These are phyloP conservation scores for Chrysemys picta DNA, from an alignment of 2,113 vertebrate species.

Conservation along the genomic window DNA sequence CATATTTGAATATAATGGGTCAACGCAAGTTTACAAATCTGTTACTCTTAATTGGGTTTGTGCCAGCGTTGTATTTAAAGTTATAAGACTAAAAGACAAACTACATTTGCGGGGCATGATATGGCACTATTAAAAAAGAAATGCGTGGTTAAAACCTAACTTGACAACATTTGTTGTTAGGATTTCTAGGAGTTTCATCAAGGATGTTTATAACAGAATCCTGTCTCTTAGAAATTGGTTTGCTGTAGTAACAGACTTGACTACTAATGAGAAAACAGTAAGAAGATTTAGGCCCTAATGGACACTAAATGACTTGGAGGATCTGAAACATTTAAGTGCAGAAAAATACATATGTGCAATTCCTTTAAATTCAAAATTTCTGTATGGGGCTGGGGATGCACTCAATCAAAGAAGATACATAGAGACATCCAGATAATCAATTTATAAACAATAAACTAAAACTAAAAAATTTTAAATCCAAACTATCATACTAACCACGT, in stretches of 20 bases:
- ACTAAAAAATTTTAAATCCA: neutral
- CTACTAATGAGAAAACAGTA: slow-evolving; percentile 73
- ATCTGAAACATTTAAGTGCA: slow-evolving; percentile 53
- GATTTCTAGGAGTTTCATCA: slow-evolving; percentile 71
- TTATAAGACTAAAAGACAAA: slow-evolving; percentile 53
- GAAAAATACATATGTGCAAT: slow-evolving; percentile 41
- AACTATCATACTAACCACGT: neutral
- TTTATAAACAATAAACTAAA: neutral
- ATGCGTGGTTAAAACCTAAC: slow-evolving; percentile 45
- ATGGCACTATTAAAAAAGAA: slow-evolving; percentile 41
- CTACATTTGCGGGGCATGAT: slow-evolving; percentile 53
- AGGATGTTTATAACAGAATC: slow-evolving; percentile 63
- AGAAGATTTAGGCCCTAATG: slow-evolving; percentile 69
- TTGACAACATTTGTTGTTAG: slow-evolving; percentile 57
- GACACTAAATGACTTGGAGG: slow-evolving; percentile 70
- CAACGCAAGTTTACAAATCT: slow-evolving; percentile 65
- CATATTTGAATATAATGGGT: slow-evolving; percentile 58
- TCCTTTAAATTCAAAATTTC: slow-evolving; percentile 11
- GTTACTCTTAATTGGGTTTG: slow-evolving; percentile 60
- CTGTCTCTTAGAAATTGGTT: slow-evolving; percentile 68
- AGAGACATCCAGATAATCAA: neutral
- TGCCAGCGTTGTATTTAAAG: slow-evolving; percentile 59
- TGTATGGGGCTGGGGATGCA: slow-evolving; percentile 11
- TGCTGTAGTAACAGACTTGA: slow-evolving; percentile 64
- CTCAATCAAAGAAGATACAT: neutral